phyloP scores from a whole-genome alignment of 2,113 vertebrate species.

The Engystomops pustulosus region DNA sequence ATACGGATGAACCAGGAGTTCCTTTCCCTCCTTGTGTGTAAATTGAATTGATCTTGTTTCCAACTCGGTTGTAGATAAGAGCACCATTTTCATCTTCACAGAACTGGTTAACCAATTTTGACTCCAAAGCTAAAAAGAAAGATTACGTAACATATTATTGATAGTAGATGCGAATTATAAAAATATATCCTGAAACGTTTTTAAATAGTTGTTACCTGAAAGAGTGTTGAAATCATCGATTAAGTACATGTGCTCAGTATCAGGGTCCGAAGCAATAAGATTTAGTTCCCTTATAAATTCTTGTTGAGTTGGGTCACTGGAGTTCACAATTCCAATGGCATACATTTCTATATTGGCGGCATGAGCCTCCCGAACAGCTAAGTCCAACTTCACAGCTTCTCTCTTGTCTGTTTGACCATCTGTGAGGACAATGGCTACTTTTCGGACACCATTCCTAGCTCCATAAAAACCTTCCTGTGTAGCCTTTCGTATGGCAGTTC shows the following conservation, averaged over 20 bases:
- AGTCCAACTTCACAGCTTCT: conserved; percentile 85
- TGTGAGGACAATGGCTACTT: conserved; percentile 89
- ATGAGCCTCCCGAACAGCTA: conserved; percentile 85
- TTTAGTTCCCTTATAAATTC: conserved; percentile 88
- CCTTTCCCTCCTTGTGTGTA: conserved; percentile 59
- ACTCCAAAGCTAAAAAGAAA: conserved; percentile 82
- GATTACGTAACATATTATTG: neutral
- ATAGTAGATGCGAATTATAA: neutral
- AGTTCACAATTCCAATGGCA: conserved; percentile 87
- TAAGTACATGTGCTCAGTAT: conserved; percentile 87
- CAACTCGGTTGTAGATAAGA: conserved; percentile 78
- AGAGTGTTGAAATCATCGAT: conserved; percentile 90
- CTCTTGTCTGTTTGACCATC: conserved; percentile 88
- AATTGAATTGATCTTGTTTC: conserved; percentile 72
- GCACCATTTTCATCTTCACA: conserved; percentile 90
- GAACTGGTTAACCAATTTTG: conserved; percentile 86
- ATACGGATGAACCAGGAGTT: conserved; percentile 60
- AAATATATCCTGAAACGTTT: neutral
- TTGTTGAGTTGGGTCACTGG: conserved; percentile 80
- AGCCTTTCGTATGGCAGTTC: conserved; percentile 87
- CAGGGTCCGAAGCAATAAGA: conserved; percentile 89
- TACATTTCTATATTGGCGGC: conserved; percentile 91
- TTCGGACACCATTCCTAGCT: conserved; percentile 80
- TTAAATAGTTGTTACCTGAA: conserved; percentile 83
- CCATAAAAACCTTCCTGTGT: conserved; percentile 87